A percentile compares a stretch with the other conserved stretches of the same genome.
Conservation (phyloP, 2,113 vertebrate genomes). For the Cinclus cinclus region DNA sequence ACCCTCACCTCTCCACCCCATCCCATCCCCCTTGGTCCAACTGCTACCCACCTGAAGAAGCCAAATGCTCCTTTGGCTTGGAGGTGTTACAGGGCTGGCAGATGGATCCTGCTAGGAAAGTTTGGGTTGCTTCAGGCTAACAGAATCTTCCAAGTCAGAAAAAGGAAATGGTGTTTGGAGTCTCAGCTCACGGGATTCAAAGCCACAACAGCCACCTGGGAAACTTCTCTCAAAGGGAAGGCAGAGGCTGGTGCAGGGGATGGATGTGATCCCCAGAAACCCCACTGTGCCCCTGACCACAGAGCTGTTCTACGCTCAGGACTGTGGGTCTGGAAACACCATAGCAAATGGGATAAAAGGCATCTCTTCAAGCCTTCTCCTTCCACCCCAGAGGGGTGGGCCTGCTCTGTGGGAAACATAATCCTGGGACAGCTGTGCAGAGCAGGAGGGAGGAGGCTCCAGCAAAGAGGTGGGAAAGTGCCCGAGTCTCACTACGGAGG, state of each 20-base stretch:
- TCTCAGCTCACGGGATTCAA: accelerated
- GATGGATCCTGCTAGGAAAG: neutral
- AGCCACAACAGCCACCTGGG: neutral
- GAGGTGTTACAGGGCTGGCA: neutral
- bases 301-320: neutral
- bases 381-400: neutral
- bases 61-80: accelerated
- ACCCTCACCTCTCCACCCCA: neutral
- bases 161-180: neutral
- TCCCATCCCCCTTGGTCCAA: accelerated
- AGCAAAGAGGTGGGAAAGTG: neutral
- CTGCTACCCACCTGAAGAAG: accelerated
- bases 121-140: neutral
- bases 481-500: accelerated
- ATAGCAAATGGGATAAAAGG: neutral
- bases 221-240: neutral
- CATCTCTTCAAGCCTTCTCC: neutral
- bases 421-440: neutral
- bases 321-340: neutral
- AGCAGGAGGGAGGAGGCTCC: neutral
- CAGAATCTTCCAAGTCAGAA: neutral
- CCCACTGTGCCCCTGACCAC: neutral
- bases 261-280: neutral
- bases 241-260: neutral
- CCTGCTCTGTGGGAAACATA: neutral